A percentile compares a stretch with the other conserved stretches of the same genome.
Evolutionary conservation across 1,140 invertebrate genomes (phyloP).

Genomic region (Tenebrio molitor): DNA sequence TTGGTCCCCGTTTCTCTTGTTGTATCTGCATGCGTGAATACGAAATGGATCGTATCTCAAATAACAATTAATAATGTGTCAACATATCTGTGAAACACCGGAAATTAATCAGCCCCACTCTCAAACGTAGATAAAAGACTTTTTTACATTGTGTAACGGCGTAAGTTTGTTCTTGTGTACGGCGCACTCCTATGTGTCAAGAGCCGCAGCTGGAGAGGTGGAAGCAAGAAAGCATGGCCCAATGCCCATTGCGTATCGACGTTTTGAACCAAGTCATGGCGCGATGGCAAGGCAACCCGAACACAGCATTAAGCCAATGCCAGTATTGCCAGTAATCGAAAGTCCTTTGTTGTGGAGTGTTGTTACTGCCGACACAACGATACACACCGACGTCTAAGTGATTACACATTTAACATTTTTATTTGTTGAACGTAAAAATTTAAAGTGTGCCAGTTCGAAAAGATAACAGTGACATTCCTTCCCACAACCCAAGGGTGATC

Average conservation of each 20-base stretch:
- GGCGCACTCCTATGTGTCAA: no score
- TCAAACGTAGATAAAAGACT: no score
- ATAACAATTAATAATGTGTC: no score
- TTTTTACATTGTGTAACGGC: no score
- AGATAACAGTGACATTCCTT: slow-evolving; percentile 7
- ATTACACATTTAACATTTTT: neutral
- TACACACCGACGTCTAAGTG: slow-evolving; percentile 11
- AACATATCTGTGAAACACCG: no score
- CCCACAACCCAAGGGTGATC: neutral
- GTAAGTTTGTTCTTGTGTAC: no score
- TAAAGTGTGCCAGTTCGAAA: neutral
- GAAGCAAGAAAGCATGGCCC: slow-evolving; percentile 29
- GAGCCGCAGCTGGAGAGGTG: slow-evolving; percentile 12
- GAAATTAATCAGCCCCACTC: no score
- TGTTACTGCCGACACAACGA: slow-evolving; percentile 19
- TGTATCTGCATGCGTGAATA: no score
- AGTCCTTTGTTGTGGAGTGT: slow-evolving; percentile 13
- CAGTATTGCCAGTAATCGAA: slow-evolving; percentile 23
- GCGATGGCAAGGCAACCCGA: slow-evolving; percentile 13
- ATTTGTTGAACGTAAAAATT: neutral
- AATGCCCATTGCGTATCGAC: slow-evolving; percentile 32
- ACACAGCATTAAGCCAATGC: slow-evolving; percentile 2
- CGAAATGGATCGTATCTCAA: no score
- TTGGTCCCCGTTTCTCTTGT: no score
- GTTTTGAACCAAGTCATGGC: slow-evolving; percentile 27